Evolutionary conservation across 2,113 vertebrate species (phyloP).

Genomic region (Paradoxurus hermaphroditus): DNA sequence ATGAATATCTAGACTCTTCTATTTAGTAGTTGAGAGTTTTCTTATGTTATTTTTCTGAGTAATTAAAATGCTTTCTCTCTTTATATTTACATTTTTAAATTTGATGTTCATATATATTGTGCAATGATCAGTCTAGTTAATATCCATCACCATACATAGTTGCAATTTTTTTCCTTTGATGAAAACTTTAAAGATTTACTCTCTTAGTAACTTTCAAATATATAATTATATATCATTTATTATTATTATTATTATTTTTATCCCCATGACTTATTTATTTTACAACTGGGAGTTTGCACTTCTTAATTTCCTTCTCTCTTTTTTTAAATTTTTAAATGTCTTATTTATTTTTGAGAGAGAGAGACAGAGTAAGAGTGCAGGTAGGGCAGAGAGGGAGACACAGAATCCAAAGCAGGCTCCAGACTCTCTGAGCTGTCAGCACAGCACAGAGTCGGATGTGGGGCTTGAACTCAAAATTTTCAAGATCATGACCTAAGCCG

Average conservation of each 20-base stretch:
- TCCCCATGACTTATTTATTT: not conserved
- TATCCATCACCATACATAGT: not conserved
- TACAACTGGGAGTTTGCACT: not conserved
- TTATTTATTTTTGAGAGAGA: no score
- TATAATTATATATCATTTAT: not conserved
- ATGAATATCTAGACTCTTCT: not conserved
- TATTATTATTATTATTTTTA: not conserved
- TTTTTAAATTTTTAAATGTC: no score
- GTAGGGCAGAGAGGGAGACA: no score
- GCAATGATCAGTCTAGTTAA: not conserved
- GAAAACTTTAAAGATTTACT: not conserved
- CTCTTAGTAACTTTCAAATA: not conserved
- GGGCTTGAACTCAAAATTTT: no score
- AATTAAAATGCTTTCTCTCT: not conserved
- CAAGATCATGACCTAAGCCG: no score
- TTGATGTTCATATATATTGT: not conserved
- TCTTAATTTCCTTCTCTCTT: not conserved
- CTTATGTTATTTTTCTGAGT: not conserved
- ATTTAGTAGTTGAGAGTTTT: not conserved
- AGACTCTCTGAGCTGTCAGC: no score
- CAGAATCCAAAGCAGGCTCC: no score
- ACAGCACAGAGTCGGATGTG: no score
- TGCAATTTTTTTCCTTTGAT: not conserved
- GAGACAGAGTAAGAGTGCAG: no score
- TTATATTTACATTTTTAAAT: not conserved